Percentiles rank a stretch among this genome's conserved stretches.
Evolutionary conservation across 2,888 invertebrate genomes (phyloP).

Genomic region (Matsumyia berberina): DNA sequence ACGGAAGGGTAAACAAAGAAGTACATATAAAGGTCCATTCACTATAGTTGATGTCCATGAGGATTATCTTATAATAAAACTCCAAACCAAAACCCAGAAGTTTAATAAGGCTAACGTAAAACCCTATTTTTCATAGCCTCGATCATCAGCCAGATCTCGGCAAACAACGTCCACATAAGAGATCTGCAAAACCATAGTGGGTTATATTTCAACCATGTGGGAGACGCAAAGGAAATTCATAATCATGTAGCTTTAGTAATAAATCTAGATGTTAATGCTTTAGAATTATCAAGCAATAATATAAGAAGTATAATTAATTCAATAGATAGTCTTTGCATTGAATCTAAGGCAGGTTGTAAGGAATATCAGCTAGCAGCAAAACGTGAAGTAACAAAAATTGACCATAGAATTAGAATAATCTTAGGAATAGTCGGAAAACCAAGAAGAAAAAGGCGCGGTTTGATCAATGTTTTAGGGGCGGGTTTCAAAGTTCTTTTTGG

Average conservation of each 20-base stretch:
- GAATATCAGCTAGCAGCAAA: constrained; percentile 23
- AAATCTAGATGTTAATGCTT: constrained; percentile 6
- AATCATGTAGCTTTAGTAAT: constrained; percentile 7
- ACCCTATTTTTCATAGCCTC: constrained; percentile 18
- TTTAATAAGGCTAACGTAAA: constrained; percentile 14
- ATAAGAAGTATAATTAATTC: constrained; percentile 25
- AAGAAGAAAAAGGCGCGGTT: constrained; percentile 16
- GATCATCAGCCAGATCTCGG: background rate
- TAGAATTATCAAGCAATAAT: constrained; percentile 9
- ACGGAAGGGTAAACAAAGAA: constrained; percentile 8
- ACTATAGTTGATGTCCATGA: background rate
- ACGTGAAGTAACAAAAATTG: constrained; percentile 1
- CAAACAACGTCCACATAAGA: constrained; percentile 1
- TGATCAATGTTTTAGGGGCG: constrained; percentile 3
- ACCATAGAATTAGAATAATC: constrained; percentile 16
- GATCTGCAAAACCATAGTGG: constrained; percentile 5
- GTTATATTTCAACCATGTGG: constrained; percentile 8
- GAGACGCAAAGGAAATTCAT: constrained; percentile 5
- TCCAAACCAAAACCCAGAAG: background rate
- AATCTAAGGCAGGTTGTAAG: constrained; percentile 10
- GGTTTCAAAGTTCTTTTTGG: background rate
- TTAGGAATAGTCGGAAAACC: constrained; percentile 23
- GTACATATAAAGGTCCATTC: constrained; percentile 6
- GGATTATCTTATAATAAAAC: background rate
- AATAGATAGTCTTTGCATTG: constrained; percentile 23